phyloP scores from a whole-genome alignment of 2,888 invertebrate species.

The Polyommatus iphigenia region DNA sequence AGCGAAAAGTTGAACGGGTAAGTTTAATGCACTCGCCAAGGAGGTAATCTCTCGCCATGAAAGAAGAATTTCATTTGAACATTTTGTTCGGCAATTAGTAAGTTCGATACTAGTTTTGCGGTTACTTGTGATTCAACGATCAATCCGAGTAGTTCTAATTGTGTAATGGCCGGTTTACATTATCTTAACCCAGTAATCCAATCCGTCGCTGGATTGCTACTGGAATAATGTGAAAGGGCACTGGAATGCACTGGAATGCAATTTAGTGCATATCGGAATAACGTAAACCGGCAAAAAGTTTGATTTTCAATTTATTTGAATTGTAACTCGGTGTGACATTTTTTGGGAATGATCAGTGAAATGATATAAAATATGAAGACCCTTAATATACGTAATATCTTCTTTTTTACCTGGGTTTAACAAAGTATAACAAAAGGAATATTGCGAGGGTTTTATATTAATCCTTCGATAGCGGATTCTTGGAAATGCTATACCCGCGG shows the following conservation, averaged over 20 bases:
- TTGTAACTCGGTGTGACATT: background rate
- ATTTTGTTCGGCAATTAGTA: slow-evolving; percentile 37
- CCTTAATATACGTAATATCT: no score
- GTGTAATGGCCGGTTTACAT: no score
- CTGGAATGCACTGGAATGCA: no score
- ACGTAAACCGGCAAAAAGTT: background rate
- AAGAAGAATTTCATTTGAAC: slow-evolving; percentile 38
- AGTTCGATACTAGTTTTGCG: slow-evolving; percentile 34
- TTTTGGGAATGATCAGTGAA: background rate
- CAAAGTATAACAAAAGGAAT: background rate
- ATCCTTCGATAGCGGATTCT: no score
- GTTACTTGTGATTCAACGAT: background rate
- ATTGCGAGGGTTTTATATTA: background rate
- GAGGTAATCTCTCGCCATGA: slow-evolving; percentile 37
- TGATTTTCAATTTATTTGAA: background rate
- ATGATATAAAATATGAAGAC: background rate
- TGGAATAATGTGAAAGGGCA: no score
- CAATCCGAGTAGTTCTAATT: background rate
- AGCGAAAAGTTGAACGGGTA: slow-evolving; percentile 41
- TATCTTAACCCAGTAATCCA: no score
- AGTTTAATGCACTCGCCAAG: slow-evolving; percentile 45
- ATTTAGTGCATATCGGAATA: no score
- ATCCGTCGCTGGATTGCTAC: no score
- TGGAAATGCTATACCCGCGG: no score
- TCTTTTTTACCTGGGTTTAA: background rate